Evolutionary conservation across 2,113 vertebrate species (phyloP).

Genomic region (Lathamus discolor): DNA sequence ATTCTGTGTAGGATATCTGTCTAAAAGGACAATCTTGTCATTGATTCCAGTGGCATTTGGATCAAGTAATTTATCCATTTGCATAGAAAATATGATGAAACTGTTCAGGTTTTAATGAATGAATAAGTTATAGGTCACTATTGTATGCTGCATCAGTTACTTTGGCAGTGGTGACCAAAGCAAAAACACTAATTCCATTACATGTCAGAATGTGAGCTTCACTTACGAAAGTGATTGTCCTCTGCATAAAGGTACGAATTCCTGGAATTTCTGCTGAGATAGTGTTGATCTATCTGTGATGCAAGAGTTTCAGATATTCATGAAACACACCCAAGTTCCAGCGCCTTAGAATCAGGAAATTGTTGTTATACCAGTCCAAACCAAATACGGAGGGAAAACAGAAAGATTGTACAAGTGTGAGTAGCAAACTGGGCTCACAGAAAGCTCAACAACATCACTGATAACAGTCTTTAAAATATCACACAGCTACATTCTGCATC

Average conservation of each 20-base stretch:
- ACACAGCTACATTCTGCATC: background rate
- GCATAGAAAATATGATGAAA: background rate
- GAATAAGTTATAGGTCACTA: background rate
- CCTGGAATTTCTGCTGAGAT: background rate
- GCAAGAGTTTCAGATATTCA: background rate
- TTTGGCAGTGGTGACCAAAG: background rate
- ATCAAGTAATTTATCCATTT: background rate
- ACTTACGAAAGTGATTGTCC: background rate
- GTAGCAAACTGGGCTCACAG: background rate
- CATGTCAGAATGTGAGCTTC: background rate
- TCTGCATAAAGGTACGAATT: background rate
- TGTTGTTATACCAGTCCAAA: background rate
- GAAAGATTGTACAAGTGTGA: fast-evolving
- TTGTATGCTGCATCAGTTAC: background rate
- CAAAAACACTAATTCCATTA: background rate
- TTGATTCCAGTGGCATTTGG: background rate
- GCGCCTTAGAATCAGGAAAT: background rate
- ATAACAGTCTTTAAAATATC: background rate
- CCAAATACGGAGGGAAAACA: background rate
- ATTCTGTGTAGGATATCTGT: background rate
- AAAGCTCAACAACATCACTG: background rate
- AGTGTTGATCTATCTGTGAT: background rate
- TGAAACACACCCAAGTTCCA: background rate
- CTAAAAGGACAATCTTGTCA: background rate
- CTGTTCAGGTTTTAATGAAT: background rate